Percentiles rank a stretch among this genome's conserved stretches.
Evolutionary conservation across 2,113 vertebrate species (phyloP).

Genomic region (Neofelis nebulosa): DNA sequence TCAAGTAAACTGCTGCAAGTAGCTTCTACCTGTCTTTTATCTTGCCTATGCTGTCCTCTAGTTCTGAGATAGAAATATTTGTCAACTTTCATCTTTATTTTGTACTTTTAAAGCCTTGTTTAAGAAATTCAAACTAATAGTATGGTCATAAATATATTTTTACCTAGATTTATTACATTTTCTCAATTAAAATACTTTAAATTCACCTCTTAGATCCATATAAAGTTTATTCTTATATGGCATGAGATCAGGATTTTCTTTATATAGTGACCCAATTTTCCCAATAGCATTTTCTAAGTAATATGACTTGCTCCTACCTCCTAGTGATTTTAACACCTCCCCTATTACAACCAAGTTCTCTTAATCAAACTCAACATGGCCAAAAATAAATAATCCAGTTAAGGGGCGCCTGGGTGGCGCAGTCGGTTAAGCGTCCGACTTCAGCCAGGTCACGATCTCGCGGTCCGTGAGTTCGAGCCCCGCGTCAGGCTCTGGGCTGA

Average conservation of each 20-base stretch:
- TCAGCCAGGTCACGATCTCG: too few relatives aligned
- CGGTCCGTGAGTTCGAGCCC: too few relatives aligned
- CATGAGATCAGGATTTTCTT: not conserved
- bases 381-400: too few relatives aligned
- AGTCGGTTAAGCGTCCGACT: too few relatives aligned
- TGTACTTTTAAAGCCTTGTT: not conserved
- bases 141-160: slow-evolving; percentile 6
- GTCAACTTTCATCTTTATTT: not conserved
- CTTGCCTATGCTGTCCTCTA: not conserved
- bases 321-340: not conserved
- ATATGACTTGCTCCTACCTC: not conserved
- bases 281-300: not conserved
- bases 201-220: not conserved
- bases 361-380: not conserved
- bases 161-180: not conserved
- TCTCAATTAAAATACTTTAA: not conserved
- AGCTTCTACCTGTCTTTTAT: not conserved
- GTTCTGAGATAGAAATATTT: not conserved
- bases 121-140: not conserved
- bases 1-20: not conserved
- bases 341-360: not conserved
- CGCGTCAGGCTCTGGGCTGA: too few relatives aligned
- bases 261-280: not conserved
- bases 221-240: not conserved
- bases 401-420: too few relatives aligned